Evolutionary conservation across 2,113 vertebrate genomes (phyloP).

Genomic region (Ammospiza caudacuta): DNA sequence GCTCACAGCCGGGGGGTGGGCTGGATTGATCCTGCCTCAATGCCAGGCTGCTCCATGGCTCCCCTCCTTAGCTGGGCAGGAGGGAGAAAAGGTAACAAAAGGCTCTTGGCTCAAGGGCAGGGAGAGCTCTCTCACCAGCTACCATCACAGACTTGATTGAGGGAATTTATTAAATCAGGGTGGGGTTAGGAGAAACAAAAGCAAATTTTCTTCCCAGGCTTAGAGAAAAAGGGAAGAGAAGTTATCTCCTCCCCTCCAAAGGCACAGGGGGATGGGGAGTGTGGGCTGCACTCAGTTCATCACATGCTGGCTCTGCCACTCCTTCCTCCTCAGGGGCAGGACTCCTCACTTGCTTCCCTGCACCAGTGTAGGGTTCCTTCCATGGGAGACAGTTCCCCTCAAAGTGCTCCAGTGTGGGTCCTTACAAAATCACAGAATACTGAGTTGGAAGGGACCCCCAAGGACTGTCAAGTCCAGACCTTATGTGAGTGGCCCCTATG

Average conservation of each 20-base stretch:
- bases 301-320: background rate
- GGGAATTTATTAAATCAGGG: background rate
- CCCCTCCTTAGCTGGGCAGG: background rate
- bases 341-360: background rate
- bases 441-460: background rate
- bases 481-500: background rate
- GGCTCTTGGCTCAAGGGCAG: background rate
- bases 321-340: background rate
- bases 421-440: background rate
- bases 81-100: rapidly evolving
- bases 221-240: background rate
- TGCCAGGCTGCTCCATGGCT: background rate
- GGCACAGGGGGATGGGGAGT: rapidly evolving
- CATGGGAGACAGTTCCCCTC: background rate
- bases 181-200: background rate
- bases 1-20: background rate
- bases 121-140: background rate
- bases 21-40: background rate
- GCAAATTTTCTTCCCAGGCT: background rate
- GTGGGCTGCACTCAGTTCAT: background rate
- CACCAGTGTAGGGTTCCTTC: background rate
- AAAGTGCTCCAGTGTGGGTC: background rate
- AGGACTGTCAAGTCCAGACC: background rate
- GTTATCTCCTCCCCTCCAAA: background rate
- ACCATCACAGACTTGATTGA: background rate